These are phyloP conservation scores for Rhizomys pruinosus DNA, from an alignment of 2,113 vertebrate species.

Conservation along the genomic window DNA sequence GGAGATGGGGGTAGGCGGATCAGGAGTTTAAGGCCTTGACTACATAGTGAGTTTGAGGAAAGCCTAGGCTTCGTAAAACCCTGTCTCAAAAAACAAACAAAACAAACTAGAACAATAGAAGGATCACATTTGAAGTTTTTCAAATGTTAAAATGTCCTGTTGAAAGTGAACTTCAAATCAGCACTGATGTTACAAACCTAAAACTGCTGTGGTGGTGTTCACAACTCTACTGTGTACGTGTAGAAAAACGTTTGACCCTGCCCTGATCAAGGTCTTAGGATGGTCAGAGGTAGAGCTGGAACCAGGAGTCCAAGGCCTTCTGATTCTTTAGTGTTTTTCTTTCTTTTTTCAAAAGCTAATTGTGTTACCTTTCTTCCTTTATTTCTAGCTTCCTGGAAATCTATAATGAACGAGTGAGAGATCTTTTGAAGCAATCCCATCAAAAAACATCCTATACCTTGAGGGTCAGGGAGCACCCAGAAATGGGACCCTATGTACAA, in stretches of 20 bases:
- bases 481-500: slow-evolving; percentile 97
- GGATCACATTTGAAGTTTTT: slow-evolving; percentile 20
- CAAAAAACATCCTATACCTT: slow-evolving; percentile 90
- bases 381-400: slow-evolving; percentile 95
- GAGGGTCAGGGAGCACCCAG: slow-evolving; percentile 87
- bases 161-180: slow-evolving; percentile 5
- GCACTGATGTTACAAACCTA: background rate
- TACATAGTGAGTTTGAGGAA: background rate
- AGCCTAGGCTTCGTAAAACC: background rate
- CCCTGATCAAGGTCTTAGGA: background rate
- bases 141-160: background rate
- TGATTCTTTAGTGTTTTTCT: slow-evolving; percentile 40
- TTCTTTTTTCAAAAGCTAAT: slow-evolving; percentile 5
- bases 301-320: background rate
- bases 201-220: background rate
- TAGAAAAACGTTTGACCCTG: no score
- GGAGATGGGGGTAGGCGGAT: background rate
- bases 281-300: background rate
- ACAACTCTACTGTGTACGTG: background rate
- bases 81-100: background rate
- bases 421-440: slow-evolving; percentile 90
- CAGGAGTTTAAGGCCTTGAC: background rate
- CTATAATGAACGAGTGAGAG: slow-evolving; percentile 97
- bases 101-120: background rate
- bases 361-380: slow-evolving; percentile 24